Percentiles rank a stretch among this genome's conserved stretches.
Evolutionary conservation across 2,888 invertebrate genomes (phyloP).

Genomic region (Polydrusus tereticollis): DNA sequence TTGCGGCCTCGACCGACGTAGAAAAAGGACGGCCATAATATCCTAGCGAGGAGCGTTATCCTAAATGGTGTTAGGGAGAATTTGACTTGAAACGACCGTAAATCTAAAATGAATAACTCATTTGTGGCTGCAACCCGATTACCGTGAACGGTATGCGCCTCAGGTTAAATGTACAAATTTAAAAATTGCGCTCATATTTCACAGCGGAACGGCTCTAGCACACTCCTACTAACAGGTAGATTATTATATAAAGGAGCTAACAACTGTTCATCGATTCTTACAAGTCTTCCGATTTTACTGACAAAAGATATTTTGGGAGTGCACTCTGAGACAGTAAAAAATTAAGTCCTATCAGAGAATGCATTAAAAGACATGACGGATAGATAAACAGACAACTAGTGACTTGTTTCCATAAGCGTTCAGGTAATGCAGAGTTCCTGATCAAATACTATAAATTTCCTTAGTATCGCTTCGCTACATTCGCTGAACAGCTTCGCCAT

Average conservation of each 20-base stretch:
- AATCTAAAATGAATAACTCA: conserved; percentile 65
- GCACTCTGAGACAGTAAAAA: neutral
- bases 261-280: conserved; percentile 37
- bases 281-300: too few relatives aligned
- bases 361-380: too few relatives aligned
- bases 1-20: conserved; percentile 30
- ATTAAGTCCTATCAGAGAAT: too few relatives aligned
- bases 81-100: conserved; percentile 61
- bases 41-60: conserved; percentile 32
- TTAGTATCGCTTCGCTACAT: neutral
- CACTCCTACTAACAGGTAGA: conserved; percentile 49
- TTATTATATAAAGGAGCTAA: conserved; percentile 44
- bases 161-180: conserved; percentile 63
- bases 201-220: conserved; percentile 38
- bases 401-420: too few relatives aligned
- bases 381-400: too few relatives aligned
- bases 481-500: conserved; percentile 28
- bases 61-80: conserved; percentile 54
- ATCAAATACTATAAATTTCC: too few relatives aligned
- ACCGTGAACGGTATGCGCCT: conserved; percentile 59
- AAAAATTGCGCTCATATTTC: conserved; percentile 64
- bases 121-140: conserved; percentile 63
- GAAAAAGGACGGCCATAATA: conserved; percentile 38
- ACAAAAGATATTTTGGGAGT: neutral
- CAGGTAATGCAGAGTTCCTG: too few relatives aligned